phyloP scores from a whole-genome alignment of 1,140 invertebrate genomes.

The Chlorops oryzae region DNA sequence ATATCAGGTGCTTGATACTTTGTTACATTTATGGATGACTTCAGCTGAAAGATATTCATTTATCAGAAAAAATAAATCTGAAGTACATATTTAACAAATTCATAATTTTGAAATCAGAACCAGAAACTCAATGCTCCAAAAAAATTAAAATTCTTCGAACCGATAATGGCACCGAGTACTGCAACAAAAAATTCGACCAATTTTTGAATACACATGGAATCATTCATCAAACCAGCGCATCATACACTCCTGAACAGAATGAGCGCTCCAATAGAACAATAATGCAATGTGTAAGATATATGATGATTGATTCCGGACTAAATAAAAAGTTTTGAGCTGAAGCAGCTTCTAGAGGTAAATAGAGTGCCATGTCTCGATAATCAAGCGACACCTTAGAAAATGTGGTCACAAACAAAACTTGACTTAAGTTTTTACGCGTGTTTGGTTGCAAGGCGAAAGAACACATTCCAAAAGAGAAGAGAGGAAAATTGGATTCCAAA shows the following conservation, averaged over 20 bases:
- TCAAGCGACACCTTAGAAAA: too few relatives aligned
- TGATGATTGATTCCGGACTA: too few relatives aligned
- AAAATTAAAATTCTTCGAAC: conserved; percentile 4
- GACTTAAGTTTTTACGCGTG: not conserved
- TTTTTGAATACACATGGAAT: not conserved
- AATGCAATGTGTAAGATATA: too few relatives aligned
- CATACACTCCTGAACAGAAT: conserved; percentile 6
- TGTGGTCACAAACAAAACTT: not conserved
- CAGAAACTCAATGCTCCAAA: conserved; percentile 9
- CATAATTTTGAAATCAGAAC: conserved; percentile 27
- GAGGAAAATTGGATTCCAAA: conserved; percentile 25
- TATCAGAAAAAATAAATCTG: conserved; percentile 19
- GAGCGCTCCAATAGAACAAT: too few relatives aligned
- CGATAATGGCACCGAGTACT: conserved; percentile 5
- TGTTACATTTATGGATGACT: conserved; percentile 49
- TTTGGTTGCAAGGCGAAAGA: conserved; percentile 13
- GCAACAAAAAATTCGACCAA: not conserved
- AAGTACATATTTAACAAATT: conserved; percentile 22
- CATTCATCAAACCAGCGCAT: conserved; percentile 1
- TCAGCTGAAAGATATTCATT: conserved; percentile 37
- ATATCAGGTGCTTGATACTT: not conserved
- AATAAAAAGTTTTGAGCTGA: too few relatives aligned
- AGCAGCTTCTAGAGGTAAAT: too few relatives aligned
- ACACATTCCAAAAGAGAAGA: conserved; percentile 21
- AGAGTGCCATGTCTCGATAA: too few relatives aligned